A percentile compares a stretch with the other conserved stretches of the same genome.
Conservation (phyloP, 1,140 invertebrate genomes). For the Platyscapa corneri region DNA sequence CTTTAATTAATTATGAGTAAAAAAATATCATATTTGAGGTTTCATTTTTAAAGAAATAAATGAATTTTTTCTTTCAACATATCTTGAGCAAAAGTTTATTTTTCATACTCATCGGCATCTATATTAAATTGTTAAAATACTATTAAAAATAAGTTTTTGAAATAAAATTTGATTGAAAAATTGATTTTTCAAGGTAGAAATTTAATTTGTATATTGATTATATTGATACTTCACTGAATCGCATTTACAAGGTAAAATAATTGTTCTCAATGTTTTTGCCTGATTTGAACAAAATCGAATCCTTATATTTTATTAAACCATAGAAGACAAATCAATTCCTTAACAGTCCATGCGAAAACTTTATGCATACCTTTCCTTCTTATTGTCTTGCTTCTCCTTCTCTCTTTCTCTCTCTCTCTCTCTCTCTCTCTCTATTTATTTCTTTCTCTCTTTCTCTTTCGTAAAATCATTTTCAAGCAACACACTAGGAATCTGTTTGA, state of each 20-base stretch:
- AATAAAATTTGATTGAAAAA: background rate
- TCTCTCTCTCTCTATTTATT: background rate
- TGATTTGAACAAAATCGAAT: background rate
- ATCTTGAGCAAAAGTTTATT: background rate
- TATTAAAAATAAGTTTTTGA: background rate
- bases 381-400: too few species aligned
- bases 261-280: background rate
- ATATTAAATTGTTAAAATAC: background rate
- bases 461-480: background rate
- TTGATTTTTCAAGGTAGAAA: background rate
- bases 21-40: background rate
- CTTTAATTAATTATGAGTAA: background rate
- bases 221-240: background rate
- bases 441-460: background rate
- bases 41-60: background rate
- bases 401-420: background rate
- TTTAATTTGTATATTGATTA: background rate
- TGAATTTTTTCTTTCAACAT: too few species aligned
- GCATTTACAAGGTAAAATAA: background rate
- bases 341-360: background rate
- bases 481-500: slow-evolving; percentile 1
- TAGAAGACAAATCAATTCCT: slow-evolving; percentile 42
- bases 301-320: background rate
- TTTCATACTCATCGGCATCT: background rate
- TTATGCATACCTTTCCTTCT: too few species aligned